Conservation (phyloP, 2,888 invertebrate genomes). For the Alentia gelatinosa region DNA sequence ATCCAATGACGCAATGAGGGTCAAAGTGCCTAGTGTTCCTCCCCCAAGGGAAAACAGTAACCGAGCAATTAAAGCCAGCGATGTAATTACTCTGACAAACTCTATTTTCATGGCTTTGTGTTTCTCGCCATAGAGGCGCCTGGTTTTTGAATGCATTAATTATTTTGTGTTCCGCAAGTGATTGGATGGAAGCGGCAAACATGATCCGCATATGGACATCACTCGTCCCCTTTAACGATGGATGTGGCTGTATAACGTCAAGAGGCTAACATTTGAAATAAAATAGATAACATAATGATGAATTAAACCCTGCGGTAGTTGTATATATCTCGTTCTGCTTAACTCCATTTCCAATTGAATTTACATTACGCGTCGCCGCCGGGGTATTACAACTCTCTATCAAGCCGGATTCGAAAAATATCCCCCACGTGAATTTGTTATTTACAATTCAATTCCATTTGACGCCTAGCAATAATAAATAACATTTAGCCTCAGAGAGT, state of each 20-base stretch:
- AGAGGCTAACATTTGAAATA: background rate
- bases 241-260: background rate
- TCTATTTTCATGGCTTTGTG: slow-evolving; percentile 15
- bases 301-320: background rate
- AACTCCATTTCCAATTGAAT: background rate
- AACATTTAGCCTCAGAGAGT: background rate
- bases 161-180: background rate
- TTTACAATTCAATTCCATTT: background rate
- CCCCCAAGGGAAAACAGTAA: background rate
- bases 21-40: background rate
- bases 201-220: background rate
- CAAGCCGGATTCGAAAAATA: background rate
- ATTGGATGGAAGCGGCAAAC: background rate
- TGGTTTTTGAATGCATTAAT: background rate
- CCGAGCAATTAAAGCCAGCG: slow-evolving; percentile 8
- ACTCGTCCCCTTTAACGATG: background rate
- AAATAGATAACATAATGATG: background rate
- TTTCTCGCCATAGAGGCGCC: background rate
- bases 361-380: background rate
- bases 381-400: background rate
- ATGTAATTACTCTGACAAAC: slow-evolving; percentile 46
- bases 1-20: slow-evolving; percentile 32
- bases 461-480: background rate
- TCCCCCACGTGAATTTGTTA: background rate
- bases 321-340: background rate